Base-by-base conservation (phyloP, 1,140 invertebrate species). In the Cydia pomonella region DNA sequence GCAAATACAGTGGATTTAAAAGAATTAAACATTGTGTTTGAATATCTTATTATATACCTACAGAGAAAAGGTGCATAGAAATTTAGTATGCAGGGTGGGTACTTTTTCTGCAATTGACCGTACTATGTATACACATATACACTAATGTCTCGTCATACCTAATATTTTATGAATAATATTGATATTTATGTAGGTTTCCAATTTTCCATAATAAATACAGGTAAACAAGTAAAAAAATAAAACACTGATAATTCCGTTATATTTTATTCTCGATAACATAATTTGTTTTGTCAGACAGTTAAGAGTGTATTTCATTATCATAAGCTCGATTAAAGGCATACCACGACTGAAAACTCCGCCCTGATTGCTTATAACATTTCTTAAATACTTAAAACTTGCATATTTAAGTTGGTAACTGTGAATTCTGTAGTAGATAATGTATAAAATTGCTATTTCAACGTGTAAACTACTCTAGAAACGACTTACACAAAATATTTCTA, bases 1-100 rank as follows among this genome's bases (percentile, higher is more conserved):
- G 82, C 75, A 84, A 90, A 91, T 91, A 91, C 84, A 91, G 79
- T 81, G 75, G 50, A 84, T 72, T 76, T 84, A 77, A 77, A 81
- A 83, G 82, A 75, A 76, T 80, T 64, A 29, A 71, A 64, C 5
- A 63, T 73, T 63, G 78, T 79, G 77, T 85, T 84, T 84, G 38
- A 82, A 76, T 80, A 50, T 18, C n/a, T 50, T 50, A 50, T 44
- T 38, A 47, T 47, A 16, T n/a, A n/a, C 10, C 47, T 44, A 44
- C n/a, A n/a, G n/a, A n/a, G n/a, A n/a, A n/a, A n/a, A n/a, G n/a
- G n/a, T n/a, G n/a, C n/a, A n/a, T n/a, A n/a, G n/a, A n/a, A n/a
- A n/a, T n/a, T n/a, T n/a, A n/a, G n/a, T n/a, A n/a, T n/a, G n/a
- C n/a, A n/a, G n/a, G n/a, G n/a, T n/a, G n/a, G n/a, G n/a, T n/a